Evolutionary conservation across 2,888 invertebrate genomes (phyloP), one percentile per base, ranked within the genome.

Genomic region (Scaptomyza cyrtandrae): DNA sequence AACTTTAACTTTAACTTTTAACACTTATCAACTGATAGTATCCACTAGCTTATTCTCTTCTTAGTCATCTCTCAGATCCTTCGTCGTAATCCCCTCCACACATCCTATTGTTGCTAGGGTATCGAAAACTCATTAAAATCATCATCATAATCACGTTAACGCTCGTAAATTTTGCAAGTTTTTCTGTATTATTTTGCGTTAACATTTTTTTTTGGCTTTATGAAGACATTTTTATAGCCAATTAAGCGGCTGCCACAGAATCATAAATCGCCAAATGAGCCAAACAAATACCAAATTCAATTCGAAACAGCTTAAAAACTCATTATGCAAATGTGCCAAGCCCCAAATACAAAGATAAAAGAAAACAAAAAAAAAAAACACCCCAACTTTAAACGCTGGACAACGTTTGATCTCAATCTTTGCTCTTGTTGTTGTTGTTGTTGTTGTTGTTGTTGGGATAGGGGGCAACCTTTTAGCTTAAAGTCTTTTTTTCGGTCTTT

Each of bases 221-320:
- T 89, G 80, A 88, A 89, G 86, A 86, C 88, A 80, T 86, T 89
- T 87, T 89, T 88, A 88, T 89, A 60, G 83, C 72, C 89, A 88
- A 87, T 87, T 89, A 87, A 86, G 79, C 55, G 60, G 57, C 64
- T 41, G 74, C 69, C 70, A 57, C 62, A 70, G 70, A 83, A 86
- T 83, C 84, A 88, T 86, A 86, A 86, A 83, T 77, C 52, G 64
- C 65, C 68, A 65, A 74, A 75, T 68, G 57, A 66, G 33, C 45
- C 46, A 52, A 24, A 14, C 13, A 50, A 35, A 58, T 57, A 9
- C 44, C 61, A 62, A 64, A 86, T 86, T 88, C 85, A 83, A 85
- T 88, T 86, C 74, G 10, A 60, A 78, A 71, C 81, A 83, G 89
- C 89, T 87, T 87, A 76, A 81, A 89, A 85, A 87, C 82, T 85